These are phyloP conservation scores for Aleadryas rufinucha DNA, from an alignment of 2,113 vertebrate genomes.

Conservation along the genomic window DNA sequence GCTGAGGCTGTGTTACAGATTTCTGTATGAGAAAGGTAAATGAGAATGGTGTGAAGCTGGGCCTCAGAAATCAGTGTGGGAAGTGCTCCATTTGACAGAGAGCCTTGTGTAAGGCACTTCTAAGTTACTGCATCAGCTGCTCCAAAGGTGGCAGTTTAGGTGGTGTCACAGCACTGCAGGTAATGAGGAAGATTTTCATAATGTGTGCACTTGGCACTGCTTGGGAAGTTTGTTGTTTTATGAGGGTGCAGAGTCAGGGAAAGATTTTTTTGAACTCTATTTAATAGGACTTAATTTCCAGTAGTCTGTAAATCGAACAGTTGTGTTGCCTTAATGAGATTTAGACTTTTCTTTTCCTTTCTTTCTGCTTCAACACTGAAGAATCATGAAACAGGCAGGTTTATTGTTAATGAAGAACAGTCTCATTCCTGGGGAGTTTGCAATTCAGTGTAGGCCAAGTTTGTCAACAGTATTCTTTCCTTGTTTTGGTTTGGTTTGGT, in stretches of 20 bases:
- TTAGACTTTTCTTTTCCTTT: not conserved
- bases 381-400: not conserved
- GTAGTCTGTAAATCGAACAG: not conserved
- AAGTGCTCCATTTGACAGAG: not conserved
- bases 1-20: not conserved
- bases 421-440: not conserved
- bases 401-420: not conserved
- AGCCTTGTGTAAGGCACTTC: not conserved
- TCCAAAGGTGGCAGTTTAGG: not conserved
- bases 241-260: not conserved
- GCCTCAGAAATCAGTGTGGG: not conserved
- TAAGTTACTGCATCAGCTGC: not conserved
- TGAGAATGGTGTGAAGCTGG: not conserved
- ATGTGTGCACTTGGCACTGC: not conserved
- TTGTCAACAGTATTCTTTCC: not conserved
- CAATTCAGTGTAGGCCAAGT: not conserved
- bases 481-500: not conserved
- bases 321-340: not conserved
- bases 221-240: not conserved
- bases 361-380: not conserved
- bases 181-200: not conserved
- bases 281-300: not conserved
- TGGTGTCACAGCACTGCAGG: not conserved
- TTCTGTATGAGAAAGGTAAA: not conserved
- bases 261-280: not conserved